These are phyloP conservation scores for Danio kyathit DNA, from an alignment of 2,797 vertebrate genomes.

Conservation along the genomic window DNA sequence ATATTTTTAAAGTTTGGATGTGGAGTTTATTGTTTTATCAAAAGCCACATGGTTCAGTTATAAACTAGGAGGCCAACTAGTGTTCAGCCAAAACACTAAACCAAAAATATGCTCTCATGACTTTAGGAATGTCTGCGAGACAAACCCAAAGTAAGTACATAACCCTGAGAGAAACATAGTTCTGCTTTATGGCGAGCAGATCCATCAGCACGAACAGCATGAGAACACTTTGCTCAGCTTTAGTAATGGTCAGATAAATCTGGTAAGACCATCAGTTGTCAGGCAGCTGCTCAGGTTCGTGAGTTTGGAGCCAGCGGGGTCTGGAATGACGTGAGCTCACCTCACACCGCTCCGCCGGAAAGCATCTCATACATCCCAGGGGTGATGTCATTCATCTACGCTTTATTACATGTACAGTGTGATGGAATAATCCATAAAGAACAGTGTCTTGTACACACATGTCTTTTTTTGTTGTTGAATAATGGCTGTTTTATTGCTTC, in stretches of 20 bases:
- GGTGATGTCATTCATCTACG: constrained; percentile 41
- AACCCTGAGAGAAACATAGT: constrained; percentile 39
- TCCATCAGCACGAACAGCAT: constrained; percentile 36
- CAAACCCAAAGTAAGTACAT: constrained; percentile 11
- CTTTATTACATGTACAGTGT: neutral
- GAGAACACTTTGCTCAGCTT: constrained; percentile 30
- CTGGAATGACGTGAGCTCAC: constrained; percentile 48
- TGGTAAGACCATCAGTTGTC: constrained; percentile 49
- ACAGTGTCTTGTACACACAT: constrained; percentile 5
- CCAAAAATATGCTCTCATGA: constrained; percentile 48
- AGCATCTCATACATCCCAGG: constrained; percentile 53
- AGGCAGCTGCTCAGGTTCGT: constrained; percentile 39
- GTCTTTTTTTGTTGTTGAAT: constrained; percentile 25
- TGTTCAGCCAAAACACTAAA: constrained; percentile 48
- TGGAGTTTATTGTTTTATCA: constrained; percentile 56
- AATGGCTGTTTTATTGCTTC: constrained; percentile 9
- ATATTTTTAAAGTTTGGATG: constrained; percentile 52
- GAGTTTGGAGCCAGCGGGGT: constrained; percentile 21
- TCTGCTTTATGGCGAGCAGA: constrained; percentile 35
- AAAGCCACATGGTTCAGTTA: constrained; percentile 56
- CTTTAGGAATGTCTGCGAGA: constrained; percentile 46
- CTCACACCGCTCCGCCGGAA: constrained; percentile 32
- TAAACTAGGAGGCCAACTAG: constrained; percentile 44
- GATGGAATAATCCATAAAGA: constrained; percentile 7
- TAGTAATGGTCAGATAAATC: constrained; percentile 48